Percentiles rank a stretch among this genome's conserved stretches.
These are phyloP conservation scores for Hypocryptadius cinnamomeus DNA, from an alignment of 2,113 vertebrate genomes.

Conservation along the genomic window DNA sequence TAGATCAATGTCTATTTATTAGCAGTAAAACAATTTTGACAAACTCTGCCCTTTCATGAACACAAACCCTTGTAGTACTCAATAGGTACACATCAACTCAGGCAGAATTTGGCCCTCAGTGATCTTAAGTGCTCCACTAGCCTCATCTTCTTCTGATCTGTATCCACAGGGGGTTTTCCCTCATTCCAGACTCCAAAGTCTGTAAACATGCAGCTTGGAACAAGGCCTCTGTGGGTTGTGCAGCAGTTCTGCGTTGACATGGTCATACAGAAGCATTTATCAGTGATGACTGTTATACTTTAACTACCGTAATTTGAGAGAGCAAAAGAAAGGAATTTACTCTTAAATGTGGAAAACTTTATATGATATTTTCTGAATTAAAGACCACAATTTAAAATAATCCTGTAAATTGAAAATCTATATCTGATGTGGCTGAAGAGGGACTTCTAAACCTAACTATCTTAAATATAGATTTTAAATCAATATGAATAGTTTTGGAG, in stretches of 20 bases:
- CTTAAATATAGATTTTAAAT: conserved; percentile 59
- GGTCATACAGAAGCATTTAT: neutral
- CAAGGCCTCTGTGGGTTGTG: neutral
- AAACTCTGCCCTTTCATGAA: neutral
- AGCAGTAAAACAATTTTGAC: neutral
- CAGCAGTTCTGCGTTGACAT: neutral
- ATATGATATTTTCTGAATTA: conserved; percentile 34
- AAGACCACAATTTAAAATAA: conserved; percentile 18
- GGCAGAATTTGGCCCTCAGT: neutral
- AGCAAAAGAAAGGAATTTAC: neutral
- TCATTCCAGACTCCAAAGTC: neutral
- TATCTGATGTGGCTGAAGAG: conserved; percentile 42
- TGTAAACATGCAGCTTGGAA: neutral
- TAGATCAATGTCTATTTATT: neutral
- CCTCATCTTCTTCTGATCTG: neutral
- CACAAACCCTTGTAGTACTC: neutral
- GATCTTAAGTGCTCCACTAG: neutral
- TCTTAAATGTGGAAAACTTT: neutral
- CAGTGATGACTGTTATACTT: neutral
- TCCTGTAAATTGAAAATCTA: conserved; percentile 52
- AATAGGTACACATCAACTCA: neutral
- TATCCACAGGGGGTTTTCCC: neutral
- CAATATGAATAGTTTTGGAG: conserved; percentile 39
- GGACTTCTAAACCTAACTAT: conserved; percentile 21
- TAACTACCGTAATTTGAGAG: neutral